These are phyloP conservation scores for Drosophila setifemur DNA, from an alignment of 1,140 invertebrate genomes.

Conservation along the genomic window DNA sequence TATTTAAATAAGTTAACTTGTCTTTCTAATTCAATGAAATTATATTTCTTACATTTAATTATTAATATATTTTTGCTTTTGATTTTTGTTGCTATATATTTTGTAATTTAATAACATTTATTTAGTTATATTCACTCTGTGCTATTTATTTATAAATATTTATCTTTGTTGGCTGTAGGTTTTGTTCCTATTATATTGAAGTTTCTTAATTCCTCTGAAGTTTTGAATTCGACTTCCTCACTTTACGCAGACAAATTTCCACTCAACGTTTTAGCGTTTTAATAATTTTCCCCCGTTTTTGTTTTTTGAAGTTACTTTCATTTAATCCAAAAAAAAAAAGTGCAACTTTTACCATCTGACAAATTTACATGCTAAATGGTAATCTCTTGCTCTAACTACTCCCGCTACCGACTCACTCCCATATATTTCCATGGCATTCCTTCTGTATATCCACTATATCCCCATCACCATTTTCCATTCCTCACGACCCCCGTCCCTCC, in stretches of 20 bases:
- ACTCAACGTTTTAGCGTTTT: neutral
- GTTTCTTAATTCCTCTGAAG: too few species aligned
- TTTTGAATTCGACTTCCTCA: too few species aligned
- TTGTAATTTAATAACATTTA: too few species aligned
- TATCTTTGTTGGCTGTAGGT: too few species aligned
- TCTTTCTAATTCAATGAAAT: too few species aligned
- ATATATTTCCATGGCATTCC: conserved; percentile 9
- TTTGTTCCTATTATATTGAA: too few species aligned
- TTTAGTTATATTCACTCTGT: too few species aligned
- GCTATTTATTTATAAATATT: too few species aligned
- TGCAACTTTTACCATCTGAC: conserved; percentile 2
- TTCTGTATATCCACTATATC: neutral
- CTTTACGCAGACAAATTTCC: neutral
- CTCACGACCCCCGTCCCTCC: neutral
- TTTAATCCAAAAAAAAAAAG: neutral
- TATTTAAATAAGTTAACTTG: too few species aligned
- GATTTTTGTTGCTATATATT: too few species aligned
- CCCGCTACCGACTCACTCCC: neutral
- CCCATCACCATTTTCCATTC: neutral
- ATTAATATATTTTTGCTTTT: too few species aligned
- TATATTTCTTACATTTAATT: too few species aligned
- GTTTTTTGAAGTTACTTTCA: neutral
- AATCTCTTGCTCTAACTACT: conserved; percentile 23
- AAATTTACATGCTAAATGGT: conserved; percentile 41
- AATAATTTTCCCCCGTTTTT: neutral